Base-by-base conservation (phyloP, 2,888 invertebrate genomes). In the Cyaniris semiargus region DNA sequence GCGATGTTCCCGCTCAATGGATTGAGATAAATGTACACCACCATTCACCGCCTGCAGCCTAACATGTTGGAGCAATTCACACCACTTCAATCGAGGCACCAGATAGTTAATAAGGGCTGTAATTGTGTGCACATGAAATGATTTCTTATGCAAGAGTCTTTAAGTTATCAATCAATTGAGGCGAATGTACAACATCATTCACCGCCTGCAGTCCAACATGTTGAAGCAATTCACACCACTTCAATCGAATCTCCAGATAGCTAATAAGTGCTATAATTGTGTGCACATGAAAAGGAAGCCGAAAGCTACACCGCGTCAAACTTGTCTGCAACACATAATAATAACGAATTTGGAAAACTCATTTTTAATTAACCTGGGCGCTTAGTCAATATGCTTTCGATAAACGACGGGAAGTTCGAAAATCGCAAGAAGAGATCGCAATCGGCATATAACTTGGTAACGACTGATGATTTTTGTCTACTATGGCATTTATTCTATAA, bases 21-120 rank as follows among this genome's bases (percentile, higher is more conserved):
- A 89, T 88, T 87, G 86, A 87, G 87, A 89, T 87, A 86, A 88
- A 88, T 88, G 84, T 84, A 81, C 79, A 77, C 76, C 77, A 79
- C 82, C 81, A 85, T 87, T 84, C 82, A 83, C 76, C 76, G 60
- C 80, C 79, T 81, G 82, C 80, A 80, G 78, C 78, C 76, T 81
- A 79, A 80, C 78, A 78, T 81, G 74, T 80, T 78, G 71, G 70
- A 76, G 79, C 60, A 23, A 66, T 58, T 58, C 66, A 66, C 66
- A 66, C 66, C 27, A 66, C 27, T 31, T 66, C 21, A 13, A 66
- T 66, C 13, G 27, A 18, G 6, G 18, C 13, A 1, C 27, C 1
- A 27, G 15, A 21, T 15, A 31, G 18, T 66, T 66, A 27, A 66
- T 31, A 23, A 66, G 23, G 23, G 1, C 23, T 66, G 15, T 66